Conservation (phyloP, 2,888 invertebrate genomes). For the Campoletis raptor region DNA sequence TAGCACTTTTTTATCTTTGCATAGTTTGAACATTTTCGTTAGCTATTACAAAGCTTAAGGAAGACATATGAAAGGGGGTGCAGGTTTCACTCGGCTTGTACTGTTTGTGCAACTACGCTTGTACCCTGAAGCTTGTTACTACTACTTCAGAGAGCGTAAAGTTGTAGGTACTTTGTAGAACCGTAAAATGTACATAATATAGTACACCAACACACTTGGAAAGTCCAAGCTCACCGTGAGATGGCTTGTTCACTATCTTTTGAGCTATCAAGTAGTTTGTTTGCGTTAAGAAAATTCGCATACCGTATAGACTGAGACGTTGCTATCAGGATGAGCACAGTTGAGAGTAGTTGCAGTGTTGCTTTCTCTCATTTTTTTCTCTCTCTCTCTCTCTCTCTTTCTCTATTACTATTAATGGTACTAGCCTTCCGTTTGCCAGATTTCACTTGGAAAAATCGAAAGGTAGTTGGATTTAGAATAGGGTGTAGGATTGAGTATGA, state of each 20-base stretch:
- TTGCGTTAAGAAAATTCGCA: constrained; percentile 77
- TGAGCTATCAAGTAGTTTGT: constrained; percentile 79
- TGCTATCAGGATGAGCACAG: constrained; percentile 3
- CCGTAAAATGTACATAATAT: constrained; percentile 53
- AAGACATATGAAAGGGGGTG: constrained; percentile 2
- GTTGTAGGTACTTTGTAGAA: constrained; percentile 40
- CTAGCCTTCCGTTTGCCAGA: no score
- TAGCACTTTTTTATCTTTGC: background rate
- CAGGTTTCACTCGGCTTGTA: background rate
- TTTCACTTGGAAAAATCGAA: background rate
- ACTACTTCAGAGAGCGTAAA: constrained; percentile 31
- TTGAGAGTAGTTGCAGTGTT: constrained; percentile 28
- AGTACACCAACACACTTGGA: constrained; percentile 28
- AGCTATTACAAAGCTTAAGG: background rate
- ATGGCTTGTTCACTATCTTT: constrained; percentile 71
- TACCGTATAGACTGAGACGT: constrained; percentile 8
- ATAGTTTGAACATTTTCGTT: constrained; percentile 6
- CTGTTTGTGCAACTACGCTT: background rate
- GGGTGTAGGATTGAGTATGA: background rate
- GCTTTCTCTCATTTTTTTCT: background rate
- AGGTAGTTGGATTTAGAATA: background rate
- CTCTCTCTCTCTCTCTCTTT: background rate
- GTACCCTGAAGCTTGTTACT: constrained; percentile 6
- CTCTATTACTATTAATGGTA: no score
- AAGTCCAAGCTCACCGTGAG: constrained; percentile 67